Evolutionary conservation across 1,140 invertebrate genomes (phyloP).

Genomic region (Bactericera cockerelli): DNA sequence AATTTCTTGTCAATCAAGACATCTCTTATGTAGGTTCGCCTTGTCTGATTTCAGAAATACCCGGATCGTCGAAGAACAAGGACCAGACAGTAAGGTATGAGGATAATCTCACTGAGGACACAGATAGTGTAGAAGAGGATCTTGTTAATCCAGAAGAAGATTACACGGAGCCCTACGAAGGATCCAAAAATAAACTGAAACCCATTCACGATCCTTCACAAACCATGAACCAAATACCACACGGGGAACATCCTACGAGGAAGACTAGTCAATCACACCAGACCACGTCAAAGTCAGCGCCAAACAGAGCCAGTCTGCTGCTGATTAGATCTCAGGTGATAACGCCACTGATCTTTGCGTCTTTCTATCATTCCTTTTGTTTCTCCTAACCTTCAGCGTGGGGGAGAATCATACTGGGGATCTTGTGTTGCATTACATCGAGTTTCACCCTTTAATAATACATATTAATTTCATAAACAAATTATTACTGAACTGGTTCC

Average conservation of each 20-base stretch:
- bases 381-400: no score
- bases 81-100: neutral
- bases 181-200: constrained; percentile 1
- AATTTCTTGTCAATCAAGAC: no score
- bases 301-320: neutral
- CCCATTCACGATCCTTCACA: neutral
- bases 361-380: no score
- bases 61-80: neutral
- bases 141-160: neutral
- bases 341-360: no score
- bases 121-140: neutral
- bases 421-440: no score
- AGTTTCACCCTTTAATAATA: no score
- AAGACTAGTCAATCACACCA: neutral
- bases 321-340: no score
- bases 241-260: neutral
- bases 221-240: neutral
- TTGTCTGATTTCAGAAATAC: constrained; percentile 1
- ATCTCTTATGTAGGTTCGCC: no score
- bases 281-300: neutral
- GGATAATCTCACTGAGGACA: neutral
- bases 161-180: neutral
- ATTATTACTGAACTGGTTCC: no score
- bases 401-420: no score
- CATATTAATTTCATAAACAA: no score